Base-by-base conservation (phyloP, 2,888 invertebrate species). In the Poecilus cupreus region DNA sequence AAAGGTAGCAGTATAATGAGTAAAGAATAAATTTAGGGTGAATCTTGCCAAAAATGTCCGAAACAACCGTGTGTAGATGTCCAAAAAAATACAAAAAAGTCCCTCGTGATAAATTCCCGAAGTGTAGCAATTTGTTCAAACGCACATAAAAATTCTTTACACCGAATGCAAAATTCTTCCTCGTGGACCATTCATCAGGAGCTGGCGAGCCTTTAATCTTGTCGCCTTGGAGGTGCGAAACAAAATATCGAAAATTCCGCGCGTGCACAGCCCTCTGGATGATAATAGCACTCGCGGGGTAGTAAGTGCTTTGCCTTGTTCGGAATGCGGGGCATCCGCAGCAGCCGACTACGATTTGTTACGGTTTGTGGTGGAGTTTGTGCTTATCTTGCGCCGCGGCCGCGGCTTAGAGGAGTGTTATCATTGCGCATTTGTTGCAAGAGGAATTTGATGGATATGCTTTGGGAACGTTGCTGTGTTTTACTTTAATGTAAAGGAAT, bases 141-240 rank as follows among this genome's bases (percentile, higher is more conserved):
- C 37, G 32, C 37, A 39, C 70, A 64, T 64, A 78, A 60, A 78
- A 78, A 78, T 78, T 60, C 64, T 26, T 64, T 24, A 78, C 64
- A 78, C 43, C 3, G 24, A 64, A 46, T 39, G 78, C 78, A 22
- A 46, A 46, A 78, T 78, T 64, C 60, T 78, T 78, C 5, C 16
- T 4, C 18, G 4, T 11, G 75, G 6, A 26, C 78, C 78, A 78
- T 78, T 43, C 78, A 78, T 78, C 78, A 78, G 64, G 24, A 22
- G 13, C 20, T 24, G 64, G 22, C 13, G 13, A 16, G 49, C 39
- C 26, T 43, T 78, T 78, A 64, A 78, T 78, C 78, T 78, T 78
- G 78, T 64, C 77, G 78, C 68, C 26, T 51, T 24, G 26, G 60
- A 78, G 78, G 78, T 78, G 78, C 78, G 78, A 78, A 78, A 78